A percentile compares a stretch with the other conserved stretches of the same genome.
These are phyloP conservation scores for Fringilla coelebs DNA, from an alignment of 2,797 vertebrate genomes.

Conservation along the genomic window DNA sequence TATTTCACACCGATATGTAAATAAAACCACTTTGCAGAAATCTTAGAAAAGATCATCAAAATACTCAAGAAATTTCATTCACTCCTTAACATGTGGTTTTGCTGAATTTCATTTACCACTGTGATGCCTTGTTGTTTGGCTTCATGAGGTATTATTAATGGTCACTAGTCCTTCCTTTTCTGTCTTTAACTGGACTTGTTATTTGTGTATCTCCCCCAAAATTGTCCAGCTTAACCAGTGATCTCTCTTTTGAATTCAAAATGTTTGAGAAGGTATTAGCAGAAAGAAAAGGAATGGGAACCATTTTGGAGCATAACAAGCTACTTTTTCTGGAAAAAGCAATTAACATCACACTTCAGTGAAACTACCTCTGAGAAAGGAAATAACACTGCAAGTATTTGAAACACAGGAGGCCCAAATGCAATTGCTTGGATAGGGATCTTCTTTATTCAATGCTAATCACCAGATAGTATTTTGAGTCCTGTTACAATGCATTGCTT, in stretches of 20 bases:
- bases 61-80: background rate
- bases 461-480: background rate
- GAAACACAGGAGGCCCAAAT: background rate
- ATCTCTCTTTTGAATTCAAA: background rate
- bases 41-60: constrained; percentile 10
- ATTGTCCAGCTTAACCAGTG: background rate
- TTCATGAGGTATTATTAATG: background rate
- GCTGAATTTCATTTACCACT: background rate
- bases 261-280: accelerated
- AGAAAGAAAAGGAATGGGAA: background rate
- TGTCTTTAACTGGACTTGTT: background rate
- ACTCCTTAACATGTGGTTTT: background rate
- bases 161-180: background rate
- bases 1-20: background rate
- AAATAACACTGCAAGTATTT: background rate
- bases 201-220: background rate
- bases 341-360: background rate
- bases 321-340: background rate
- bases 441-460: background rate
- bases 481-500: background rate
- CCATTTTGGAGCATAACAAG: background rate
- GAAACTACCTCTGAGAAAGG: background rate
- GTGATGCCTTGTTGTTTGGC: background rate
- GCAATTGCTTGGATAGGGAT: background rate
- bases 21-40: background rate